A percentile compares a stretch with the other conserved stretches of the same genome.
Evolutionary conservation across 2,113 vertebrate species (phyloP).

Genomic region (Chrysochloris asiatica): DNA sequence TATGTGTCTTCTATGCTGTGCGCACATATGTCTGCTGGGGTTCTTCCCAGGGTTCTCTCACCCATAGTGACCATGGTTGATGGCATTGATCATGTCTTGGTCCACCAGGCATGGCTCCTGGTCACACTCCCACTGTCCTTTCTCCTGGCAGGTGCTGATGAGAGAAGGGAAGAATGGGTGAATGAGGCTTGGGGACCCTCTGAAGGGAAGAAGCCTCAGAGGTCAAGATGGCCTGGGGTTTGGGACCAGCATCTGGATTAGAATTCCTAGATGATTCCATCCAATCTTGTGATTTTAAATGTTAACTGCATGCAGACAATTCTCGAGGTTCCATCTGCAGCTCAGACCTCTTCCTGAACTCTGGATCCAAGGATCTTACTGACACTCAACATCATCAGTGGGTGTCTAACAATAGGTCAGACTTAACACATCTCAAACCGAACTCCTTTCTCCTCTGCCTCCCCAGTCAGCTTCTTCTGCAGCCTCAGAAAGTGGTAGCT

Average conservation of each 20-base stretch:
- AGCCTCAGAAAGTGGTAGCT: background rate
- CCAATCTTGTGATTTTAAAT: background rate
- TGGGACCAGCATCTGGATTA: background rate
- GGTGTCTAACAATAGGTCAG: too few relatives aligned
- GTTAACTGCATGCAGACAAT: background rate
- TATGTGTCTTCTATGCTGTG: fast-evolving
- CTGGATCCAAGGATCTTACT: background rate
- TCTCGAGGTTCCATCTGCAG: background rate
- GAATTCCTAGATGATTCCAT: background rate
- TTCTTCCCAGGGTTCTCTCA: slow-evolving; percentile 80
- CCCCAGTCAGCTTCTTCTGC: background rate
- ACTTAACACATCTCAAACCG: fast-evolving
- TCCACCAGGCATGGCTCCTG: slow-evolving; percentile 93
- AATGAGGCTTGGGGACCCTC: background rate
- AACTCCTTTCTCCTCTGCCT: background rate
- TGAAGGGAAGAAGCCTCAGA: background rate
- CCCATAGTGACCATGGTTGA: slow-evolving; percentile 93
- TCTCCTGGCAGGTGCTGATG: slow-evolving; percentile 89
- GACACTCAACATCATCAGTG: fast-evolving
- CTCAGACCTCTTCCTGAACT: background rate
- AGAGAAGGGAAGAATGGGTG: background rate
- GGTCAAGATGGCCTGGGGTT: background rate
- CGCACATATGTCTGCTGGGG: background rate
- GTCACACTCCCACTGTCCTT: slow-evolving; percentile 93
- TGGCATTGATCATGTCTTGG: slow-evolving; percentile 86